Conservation (phyloP, 2,113 vertebrate species). For the Oryzias celebensis region DNA sequence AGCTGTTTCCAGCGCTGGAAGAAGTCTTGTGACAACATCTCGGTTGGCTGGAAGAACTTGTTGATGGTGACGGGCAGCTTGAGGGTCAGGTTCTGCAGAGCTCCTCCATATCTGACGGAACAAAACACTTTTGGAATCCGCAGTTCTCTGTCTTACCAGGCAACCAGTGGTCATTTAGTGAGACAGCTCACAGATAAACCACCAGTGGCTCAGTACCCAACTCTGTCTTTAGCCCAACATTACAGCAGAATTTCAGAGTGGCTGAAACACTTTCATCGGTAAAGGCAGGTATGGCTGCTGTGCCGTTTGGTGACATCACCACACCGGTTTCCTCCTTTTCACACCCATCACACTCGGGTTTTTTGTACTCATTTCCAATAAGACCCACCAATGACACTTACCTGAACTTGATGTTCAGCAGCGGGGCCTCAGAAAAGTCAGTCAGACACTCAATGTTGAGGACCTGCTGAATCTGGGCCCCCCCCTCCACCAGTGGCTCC, state of each 20-base stretch:
- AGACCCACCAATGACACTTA: constrained; percentile 30
- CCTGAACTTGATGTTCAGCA: constrained; percentile 91
- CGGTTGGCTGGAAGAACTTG: constrained; percentile 94
- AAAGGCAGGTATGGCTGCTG: too few species aligned
- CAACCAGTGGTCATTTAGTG: too few species aligned
- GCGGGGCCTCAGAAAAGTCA: constrained; percentile 84
- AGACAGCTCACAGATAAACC: too few species aligned
- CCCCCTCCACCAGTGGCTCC: constrained; percentile 88
- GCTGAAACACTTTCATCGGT: too few species aligned
- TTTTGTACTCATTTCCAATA: too few species aligned
- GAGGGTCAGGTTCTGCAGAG: constrained; percentile 86
- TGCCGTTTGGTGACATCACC: too few species aligned
- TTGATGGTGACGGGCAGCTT: constrained; percentile 91
- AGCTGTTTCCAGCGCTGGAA: constrained; percentile 96
- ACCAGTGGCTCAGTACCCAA: too few species aligned
- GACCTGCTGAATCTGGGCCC: constrained; percentile 92
- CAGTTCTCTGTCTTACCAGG: too few species aligned
- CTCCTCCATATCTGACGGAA: constrained; percentile 84
- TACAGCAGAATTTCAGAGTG: too few species aligned
- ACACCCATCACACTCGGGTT: too few species aligned
- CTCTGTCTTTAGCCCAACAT: too few species aligned
- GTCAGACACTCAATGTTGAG: constrained; percentile 91
- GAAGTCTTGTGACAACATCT: constrained; percentile 90
- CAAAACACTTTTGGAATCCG: neutral
- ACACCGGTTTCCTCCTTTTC: too few species aligned